Percentiles rank a stretch among this genome's conserved stretches.
Conservation (phyloP, 2,113 vertebrate species). For the Vulpes vulpes region DNA sequence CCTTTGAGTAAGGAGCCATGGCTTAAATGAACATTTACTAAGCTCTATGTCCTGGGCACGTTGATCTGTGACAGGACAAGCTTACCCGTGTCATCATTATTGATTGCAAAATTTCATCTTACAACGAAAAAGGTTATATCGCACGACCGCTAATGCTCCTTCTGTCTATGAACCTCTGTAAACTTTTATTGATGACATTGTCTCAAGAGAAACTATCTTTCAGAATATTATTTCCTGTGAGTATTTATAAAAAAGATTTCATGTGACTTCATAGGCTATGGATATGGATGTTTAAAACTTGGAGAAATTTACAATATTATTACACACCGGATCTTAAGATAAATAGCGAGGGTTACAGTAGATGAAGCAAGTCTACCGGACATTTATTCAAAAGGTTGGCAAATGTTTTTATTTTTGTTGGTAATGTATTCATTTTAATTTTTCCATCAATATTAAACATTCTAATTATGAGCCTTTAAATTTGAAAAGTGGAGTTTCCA, state of each 20-base stretch:
- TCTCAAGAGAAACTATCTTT: neutral
- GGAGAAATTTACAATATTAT: neutral
- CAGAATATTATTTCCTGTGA: neutral
- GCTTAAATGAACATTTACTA: neutral
- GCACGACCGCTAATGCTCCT: neutral
- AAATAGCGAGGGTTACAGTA: neutral
- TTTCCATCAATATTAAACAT: constrained; percentile 51
- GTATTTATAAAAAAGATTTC: neutral
- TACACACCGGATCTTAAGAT: neutral
- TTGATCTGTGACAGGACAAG: neutral
- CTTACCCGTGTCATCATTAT: rapidly evolving
- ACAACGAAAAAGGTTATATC: neutral
- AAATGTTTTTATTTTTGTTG: constrained; percentile 60
- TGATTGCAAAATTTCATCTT: neutral
- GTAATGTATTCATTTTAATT: constrained; percentile 59
- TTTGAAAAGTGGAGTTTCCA: constrained; percentile 54
- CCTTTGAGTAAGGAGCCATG: neutral
- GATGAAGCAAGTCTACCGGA: neutral
- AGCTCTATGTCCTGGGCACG: neutral
- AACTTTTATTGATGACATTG: neutral
- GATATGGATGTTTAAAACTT: neutral
- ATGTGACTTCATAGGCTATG: neutral
- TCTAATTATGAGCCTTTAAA: constrained; percentile 65
- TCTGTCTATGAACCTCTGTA: neutral
- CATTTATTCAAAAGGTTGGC: neutral